phyloP scores from a whole-genome alignment of 1,140 invertebrate genomes.

The Trichonephila clavipes region DNA sequence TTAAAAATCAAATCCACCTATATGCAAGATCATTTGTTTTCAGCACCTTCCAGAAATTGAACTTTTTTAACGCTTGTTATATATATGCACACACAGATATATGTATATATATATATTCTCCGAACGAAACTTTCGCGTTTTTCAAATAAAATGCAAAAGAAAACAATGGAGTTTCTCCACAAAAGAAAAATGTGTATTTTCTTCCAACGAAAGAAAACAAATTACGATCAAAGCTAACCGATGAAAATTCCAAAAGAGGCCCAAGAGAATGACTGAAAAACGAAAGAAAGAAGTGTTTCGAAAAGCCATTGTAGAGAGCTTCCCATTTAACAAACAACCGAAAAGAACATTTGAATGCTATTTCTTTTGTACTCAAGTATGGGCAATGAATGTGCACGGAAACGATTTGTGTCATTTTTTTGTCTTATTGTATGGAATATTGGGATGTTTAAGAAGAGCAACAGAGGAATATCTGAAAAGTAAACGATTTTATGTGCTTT shows the following conservation, averaged over 20 bases:
- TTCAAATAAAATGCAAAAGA: background rate
- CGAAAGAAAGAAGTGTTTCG: slow-evolving; percentile 33
- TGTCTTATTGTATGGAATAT: slow-evolving; percentile 6
- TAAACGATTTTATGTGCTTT: background rate
- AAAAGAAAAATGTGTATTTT: background rate
- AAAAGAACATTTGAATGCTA: slow-evolving; percentile 38
- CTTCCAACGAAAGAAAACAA: slow-evolving; percentile 26
- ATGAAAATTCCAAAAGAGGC: slow-evolving; percentile 50
- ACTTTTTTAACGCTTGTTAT: no score
- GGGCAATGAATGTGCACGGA: slow-evolving; percentile 23
- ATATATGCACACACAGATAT: no score
- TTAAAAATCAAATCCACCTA: no score
- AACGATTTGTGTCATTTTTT: slow-evolving; percentile 5
- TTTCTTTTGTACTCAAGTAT: background rate
- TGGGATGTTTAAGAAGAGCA: background rate
- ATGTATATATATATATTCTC: background rate
- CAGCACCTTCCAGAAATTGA: no score
- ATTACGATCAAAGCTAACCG: slow-evolving; percentile 44
- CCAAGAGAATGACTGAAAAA: slow-evolving; percentile 2
- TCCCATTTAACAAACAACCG: slow-evolving; percentile 31
- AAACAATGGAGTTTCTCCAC: background rate
- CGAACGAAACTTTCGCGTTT: background rate
- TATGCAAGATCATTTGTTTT: no score
- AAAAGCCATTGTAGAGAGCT: slow-evolving; percentile 39
- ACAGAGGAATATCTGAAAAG: background rate